phyloP scores from a whole-genome alignment of 2,113 vertebrate genomes.

The Alethe diademata region DNA sequence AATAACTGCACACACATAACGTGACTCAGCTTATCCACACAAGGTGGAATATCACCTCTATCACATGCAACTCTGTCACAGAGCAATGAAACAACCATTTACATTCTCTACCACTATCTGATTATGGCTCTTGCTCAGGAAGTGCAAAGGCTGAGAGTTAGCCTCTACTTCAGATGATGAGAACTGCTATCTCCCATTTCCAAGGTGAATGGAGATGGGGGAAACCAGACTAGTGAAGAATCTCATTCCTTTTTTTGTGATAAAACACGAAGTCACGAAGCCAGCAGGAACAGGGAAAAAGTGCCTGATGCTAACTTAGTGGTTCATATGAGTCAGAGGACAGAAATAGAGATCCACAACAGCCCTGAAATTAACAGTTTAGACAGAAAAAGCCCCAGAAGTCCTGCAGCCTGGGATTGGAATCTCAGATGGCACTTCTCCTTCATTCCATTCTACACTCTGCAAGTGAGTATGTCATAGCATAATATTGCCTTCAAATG shows the following conservation, averaged over 20 bases:
- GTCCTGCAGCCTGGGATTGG: background rate
- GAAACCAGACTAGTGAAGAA: background rate
- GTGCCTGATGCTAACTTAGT: background rate
- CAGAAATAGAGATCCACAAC: background rate
- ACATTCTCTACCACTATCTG: background rate
- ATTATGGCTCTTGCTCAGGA: background rate
- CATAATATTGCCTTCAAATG: fast-evolving
- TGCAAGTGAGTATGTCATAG: background rate
- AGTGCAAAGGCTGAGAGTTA: background rate
- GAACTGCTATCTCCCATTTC: background rate
- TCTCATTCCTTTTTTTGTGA: background rate
- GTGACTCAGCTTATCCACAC: background rate
- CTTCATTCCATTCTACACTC: background rate
- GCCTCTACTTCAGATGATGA: background rate
- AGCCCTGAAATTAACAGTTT: background rate
- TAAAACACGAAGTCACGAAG: background rate
- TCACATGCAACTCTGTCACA: fast-evolving
- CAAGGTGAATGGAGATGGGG: background rate
- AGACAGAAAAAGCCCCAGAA: background rate
- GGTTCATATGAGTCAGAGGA: background rate
- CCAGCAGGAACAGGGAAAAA: background rate
- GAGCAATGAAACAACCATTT: background rate
- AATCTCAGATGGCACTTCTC: background rate
- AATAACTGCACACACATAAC: background rate
- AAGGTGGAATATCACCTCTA: background rate